Base-by-base conservation (phyloP, 1,140 invertebrate species). In the Drosophila watanabei region DNA sequence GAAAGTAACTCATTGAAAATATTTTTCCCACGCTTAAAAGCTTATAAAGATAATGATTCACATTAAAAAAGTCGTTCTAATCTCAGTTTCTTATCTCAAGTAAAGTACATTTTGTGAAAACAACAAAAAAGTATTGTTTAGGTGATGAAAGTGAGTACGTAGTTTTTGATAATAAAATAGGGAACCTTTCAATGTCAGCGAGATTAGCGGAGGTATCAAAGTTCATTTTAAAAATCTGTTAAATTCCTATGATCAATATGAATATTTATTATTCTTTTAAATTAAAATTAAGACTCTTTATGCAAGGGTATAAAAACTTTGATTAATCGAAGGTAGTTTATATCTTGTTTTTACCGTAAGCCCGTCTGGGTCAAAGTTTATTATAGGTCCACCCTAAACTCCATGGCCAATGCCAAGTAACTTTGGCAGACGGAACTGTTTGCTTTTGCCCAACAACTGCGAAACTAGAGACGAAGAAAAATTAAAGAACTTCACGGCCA, bases 401-500 rank as follows among this genome's bases (percentile, higher is more conserved):
- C 49, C 71, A 79, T 51, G 60, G 61, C 52, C 66, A 70, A 80
- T 84, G 71, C 57, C 84, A 69, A 79, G 75, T 54, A 35, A 66
- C 64, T 68, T 71, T 71, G 45, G 77, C 59, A 75, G 51, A 57
- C 73, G 41, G 51, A 58, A 65, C n/a, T 51, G 30, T 45, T 64
- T 57, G 49, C 48, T 57, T 66, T 66, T 39, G 32, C 61, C 18
- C 43, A 66, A 65, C 35, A 69, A 69, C 61, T 51, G 56, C 54
- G 48, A 39, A 72, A 60, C 52, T 49, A 7, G 68, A 73, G 52
- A 32, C 39, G 35, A 58, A 43, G 56, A 68, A 68, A 75, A 37
- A 51, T 59, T 73, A 52, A 75, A 70, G 57, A 79, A 89, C 84
- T 87, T 87, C 84, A 87, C 72, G 84, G 84, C 84, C 84, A 88